Evolutionary conservation across 2,113 vertebrate genomes (phyloP), one percentile per base, ranked within the genome.

Genomic region (Mystacornis crossleyi): DNA sequence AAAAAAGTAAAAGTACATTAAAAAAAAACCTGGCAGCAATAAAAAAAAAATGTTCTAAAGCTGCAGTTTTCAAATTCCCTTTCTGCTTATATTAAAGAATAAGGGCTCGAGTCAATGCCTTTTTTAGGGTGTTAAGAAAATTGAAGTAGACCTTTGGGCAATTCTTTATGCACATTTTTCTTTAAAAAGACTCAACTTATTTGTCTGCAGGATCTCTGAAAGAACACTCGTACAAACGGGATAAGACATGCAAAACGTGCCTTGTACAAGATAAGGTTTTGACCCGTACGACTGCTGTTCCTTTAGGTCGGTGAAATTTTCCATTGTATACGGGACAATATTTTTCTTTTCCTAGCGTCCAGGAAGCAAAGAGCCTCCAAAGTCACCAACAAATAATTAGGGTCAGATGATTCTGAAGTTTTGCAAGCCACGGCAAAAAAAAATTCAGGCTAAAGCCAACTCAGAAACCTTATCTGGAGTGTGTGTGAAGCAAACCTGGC

Each of bases 321-420:
- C 18, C 18, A 17, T 24, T 74, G 33, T 1, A 24, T 6, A 48
- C 4, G 15, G 36, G 13, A 45, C 29, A 51, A 1, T 38, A 28
- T 38, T 61, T 53, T 45, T 57, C 13, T 58, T 31, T 31, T 25
- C 34, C 25, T 31, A 33, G 19, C 0, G 0, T 31, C 50, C 28
- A 77, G 54, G 23, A 83, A 89, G 84, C 40, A 78, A 29, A 42
- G 67, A 65, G 34, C 26, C 83, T 60, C 55, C 5, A 12, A 62
- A 92, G 60, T n/a, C 60, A 71, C 9, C 67, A 67, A 40, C 23
- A 88, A 90, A 70, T 85, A 73, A 78, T 48, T 65, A 85, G 26
- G 53, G 80, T 86, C 86, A 93, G 57, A 60, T 84, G 88, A 94
- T 83, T 83, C 19, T 21, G 10, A 74, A 82, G 71, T 95, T 96